Base-by-base conservation (phyloP, 30 jellyfish, hydroid and myxozoan species). In the Morbakka virulenta region DNA sequence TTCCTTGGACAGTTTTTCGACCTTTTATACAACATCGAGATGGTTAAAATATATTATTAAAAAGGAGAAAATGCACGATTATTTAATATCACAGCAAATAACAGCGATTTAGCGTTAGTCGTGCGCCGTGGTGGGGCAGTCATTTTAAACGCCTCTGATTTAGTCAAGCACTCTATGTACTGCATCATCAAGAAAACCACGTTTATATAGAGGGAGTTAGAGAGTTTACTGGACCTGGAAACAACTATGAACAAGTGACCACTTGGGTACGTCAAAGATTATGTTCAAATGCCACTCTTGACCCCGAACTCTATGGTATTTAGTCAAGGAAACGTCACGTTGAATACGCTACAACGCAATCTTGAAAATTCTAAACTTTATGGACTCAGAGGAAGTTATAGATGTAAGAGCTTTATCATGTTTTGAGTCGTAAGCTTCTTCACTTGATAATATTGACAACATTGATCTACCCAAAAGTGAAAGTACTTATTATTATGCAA, bases 121-220 rank as follows among this genome's bases (percentile, higher is more conserved):
- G 82, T 20, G 88, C 88, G 13, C 84, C 88, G 31, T 76, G 88
- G 84, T 76, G 88, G 88, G 88, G 84, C 4, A 82, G 88, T 26
- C 88, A 76, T 48, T 76, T 57, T 76, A 82, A 76, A 70, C 62
- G 88, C 21, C 17, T 57, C 72, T 63, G 85, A 71, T 9, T 30
- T 76, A 14, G 72, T 76, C 13, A 76, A 76, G 36, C 88, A 76
- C 17, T 25, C 88, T 33, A 20, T 76, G 35, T 76, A 63, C 49
- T 61, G 36, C 50, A 50, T 70, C n/a, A 20, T 76, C 17, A 82
- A 82, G 26, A 76, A 0, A 63, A 64, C 83, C 2, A 9, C 22
- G 22, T 52, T 63, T 2, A 17, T 63, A 49, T 74, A 31, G 64
- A 52, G 0, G 2, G 81, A 74, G 62, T 53, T 74, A 23, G 80